Conservation (phyloP, 2,888 invertebrate species). For the Clivina fossor region DNA sequence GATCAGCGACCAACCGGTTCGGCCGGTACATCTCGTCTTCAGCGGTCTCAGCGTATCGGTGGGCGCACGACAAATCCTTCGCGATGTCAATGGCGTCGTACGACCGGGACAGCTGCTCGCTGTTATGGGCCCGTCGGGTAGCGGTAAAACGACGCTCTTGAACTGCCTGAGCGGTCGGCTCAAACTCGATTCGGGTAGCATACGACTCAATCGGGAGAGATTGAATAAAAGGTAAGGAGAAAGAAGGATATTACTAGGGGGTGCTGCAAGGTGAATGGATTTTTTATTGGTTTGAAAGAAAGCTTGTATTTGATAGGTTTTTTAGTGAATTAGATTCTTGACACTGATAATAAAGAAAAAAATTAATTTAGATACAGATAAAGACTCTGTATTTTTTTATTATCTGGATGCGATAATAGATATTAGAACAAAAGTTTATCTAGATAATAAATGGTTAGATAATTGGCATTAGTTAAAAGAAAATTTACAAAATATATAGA, state of each 20-base stretch:
- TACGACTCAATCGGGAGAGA: slow-evolving; percentile 50
- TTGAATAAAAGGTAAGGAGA: slow-evolving; percentile 43
- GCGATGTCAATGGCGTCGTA: slow-evolving; percentile 72
- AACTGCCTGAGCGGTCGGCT: slow-evolving; percentile 74
- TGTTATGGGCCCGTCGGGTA: slow-evolving; percentile 80
- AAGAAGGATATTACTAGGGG: neutral
- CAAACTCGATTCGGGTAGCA: slow-evolving; percentile 64
- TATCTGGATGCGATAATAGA: too few species aligned
- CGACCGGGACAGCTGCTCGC: slow-evolving; percentile 77
- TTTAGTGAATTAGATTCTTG: too few species aligned
- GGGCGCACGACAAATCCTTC: slow-evolving; percentile 60
- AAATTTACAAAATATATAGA: too few species aligned
- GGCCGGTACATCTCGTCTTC: slow-evolving; percentile 68
- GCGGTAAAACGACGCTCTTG: slow-evolving; percentile 77
- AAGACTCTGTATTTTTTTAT: too few species aligned
- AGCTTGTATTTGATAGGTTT: too few species aligned
- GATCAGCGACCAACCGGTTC: slow-evolving; percentile 56
- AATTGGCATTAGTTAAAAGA: too few species aligned
- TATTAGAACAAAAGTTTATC: too few species aligned
- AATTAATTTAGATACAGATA: too few species aligned
- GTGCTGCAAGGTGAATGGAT: neutral
- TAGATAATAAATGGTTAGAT: too few species aligned
- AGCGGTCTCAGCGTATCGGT: slow-evolving; percentile 61
- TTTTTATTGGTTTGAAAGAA: too few species aligned
- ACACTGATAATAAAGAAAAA: too few species aligned